These are phyloP conservation scores for Eurytoma adleriae DNA, from an alignment of 2,888 invertebrate species.

Conservation along the genomic window DNA sequence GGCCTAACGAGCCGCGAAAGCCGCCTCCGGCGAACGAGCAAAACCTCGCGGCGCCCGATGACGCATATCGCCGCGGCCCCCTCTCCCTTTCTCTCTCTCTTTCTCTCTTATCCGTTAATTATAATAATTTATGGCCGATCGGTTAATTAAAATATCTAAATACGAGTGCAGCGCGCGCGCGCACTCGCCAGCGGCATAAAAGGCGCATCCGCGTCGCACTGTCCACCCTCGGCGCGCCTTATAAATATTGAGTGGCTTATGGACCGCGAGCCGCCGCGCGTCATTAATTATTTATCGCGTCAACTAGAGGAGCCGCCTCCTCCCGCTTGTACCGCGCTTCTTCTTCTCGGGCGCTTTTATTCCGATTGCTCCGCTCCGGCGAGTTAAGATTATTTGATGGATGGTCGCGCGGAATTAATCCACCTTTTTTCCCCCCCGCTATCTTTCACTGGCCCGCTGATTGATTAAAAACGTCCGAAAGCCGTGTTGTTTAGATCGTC, in stretches of 20 bases:
- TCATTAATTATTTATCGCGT: constrained; percentile 75
- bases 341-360: constrained; percentile 17
- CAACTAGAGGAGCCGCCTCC: constrained; percentile 62
- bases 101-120: constrained; percentile 61
- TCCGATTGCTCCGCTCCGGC: constrained; percentile 20
- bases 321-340: not conserved
- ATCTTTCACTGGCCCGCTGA: not conserved
- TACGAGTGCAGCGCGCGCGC: constrained; percentile 51
- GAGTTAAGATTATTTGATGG: constrained; percentile 29
- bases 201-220: constrained; percentile 52
- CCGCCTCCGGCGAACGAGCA: constrained; percentile 15
- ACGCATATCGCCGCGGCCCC: constrained; percentile 38
- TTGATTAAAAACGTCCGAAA: no score
- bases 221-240: constrained; percentile 65
- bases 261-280: constrained; percentile 58
- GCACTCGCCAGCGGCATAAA: constrained; percentile 60
- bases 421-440: not conserved
- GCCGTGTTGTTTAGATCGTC: not conserved
- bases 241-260: constrained; percentile 69
- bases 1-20: constrained; percentile 22
- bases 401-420: not conserved
- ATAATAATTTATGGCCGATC: constrained; percentile 74
- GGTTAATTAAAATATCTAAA: constrained; percentile 75
- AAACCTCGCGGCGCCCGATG: constrained; percentile 41
- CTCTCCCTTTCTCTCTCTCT: no score